Conservation (phyloP, 1,140 invertebrate genomes). For the Mactra quadrangularis region DNA sequence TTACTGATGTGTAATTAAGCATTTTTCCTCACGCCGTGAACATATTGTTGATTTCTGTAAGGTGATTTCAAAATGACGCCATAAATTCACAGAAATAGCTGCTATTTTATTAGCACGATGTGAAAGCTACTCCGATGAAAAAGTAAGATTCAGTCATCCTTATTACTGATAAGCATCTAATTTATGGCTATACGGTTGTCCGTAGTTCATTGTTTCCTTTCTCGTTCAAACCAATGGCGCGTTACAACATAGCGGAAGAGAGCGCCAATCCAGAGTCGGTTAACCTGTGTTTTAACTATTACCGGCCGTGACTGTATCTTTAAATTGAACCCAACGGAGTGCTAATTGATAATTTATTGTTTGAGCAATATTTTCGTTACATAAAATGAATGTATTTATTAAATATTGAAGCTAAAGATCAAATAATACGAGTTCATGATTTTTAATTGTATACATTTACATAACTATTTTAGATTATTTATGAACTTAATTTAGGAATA, state of each 20-base stretch:
- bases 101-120: conserved; percentile 13
- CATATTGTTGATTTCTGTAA: no score
- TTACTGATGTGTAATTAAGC: no score
- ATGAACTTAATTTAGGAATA: no score
- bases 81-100: no score
- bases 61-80: no score
- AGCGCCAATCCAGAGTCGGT: background rate
- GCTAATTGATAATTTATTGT: background rate
- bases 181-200: conserved; percentile 22
- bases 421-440: no score
- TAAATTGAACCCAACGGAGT: background rate
- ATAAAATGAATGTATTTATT: no score
- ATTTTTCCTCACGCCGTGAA: no score
- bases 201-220: conserved; percentile 5
- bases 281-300: background rate
- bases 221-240: background rate
- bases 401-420: no score
- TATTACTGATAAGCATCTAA: conserved; percentile 23
- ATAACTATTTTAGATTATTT: no score
- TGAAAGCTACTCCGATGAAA: background rate
- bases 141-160: background rate
- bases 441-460: no score
- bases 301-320: background rate
- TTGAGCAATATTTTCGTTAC: background rate
- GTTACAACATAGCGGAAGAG: conserved; percentile 3